phyloP scores from a whole-genome alignment of 53 echinoderm and acorn worm species.

The Holothuria leucospilota region DNA sequence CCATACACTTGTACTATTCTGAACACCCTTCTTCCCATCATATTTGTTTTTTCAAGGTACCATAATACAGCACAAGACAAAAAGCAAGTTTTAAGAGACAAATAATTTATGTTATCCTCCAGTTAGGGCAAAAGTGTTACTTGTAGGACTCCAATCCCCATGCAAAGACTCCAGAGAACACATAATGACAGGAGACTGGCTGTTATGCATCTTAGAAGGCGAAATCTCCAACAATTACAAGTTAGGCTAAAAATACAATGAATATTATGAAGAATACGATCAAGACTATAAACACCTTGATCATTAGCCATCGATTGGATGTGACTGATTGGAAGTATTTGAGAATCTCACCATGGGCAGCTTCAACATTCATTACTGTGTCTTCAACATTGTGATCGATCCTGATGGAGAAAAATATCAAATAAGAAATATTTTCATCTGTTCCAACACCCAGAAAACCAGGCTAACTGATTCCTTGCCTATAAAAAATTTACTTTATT shows the following conservation, averaged over 20 bases:
- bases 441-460: not conserved
- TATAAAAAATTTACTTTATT: not conserved
- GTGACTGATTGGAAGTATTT: slow-evolving; percentile 99
- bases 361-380: slow-evolving; percentile 91
- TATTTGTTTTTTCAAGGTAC: no score
- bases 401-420: slow-evolving; percentile 54
- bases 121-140: no score
- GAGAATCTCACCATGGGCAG: slow-evolving; percentile 96
- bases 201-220: no score
- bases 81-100: no score
- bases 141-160: no score
- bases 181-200: no score
- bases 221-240: not conserved
- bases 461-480: not conserved
- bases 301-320: slow-evolving; percentile 97
- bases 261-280: slow-evolving; percentile 98
- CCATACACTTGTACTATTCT: no score
- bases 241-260: slow-evolving; percentile 95
- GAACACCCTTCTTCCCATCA: no score
- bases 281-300: slow-evolving; percentile 95
- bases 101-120: no score
- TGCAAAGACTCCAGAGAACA: no score
- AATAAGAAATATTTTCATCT: not conserved
- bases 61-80: no score
- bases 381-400: slow-evolving; percentile 95